Conservation (phyloP, 1,140 invertebrate genomes). For the Ostrea edulis region DNA sequence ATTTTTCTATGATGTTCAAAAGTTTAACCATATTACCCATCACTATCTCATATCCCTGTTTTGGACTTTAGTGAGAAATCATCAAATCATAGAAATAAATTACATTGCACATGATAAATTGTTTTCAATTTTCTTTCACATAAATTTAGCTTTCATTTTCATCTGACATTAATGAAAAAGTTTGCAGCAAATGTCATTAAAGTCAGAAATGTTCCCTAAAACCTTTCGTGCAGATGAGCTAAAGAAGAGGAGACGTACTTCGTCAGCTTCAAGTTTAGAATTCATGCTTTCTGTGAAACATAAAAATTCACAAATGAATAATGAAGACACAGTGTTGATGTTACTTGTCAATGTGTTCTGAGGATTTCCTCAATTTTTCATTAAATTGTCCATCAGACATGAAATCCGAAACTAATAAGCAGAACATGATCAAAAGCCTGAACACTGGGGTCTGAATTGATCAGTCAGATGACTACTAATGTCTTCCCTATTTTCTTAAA, state of each 20-base stretch:
- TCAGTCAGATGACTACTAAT: background rate
- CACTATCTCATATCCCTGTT: no score
- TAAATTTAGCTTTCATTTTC: no score
- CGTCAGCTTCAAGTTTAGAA: background rate
- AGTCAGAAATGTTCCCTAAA: no score
- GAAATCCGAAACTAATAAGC: conserved; percentile 5
- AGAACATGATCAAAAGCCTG: background rate
- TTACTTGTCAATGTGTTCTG: background rate
- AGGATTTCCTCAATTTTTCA: conserved; percentile 24
- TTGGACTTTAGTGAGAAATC: no score
- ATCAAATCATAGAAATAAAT: no score
- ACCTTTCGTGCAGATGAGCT: background rate
- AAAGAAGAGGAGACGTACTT: background rate
- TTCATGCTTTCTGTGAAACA: conserved; percentile 12
- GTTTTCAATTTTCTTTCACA: no score
- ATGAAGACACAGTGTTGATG: conserved; percentile 24
- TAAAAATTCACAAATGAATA: background rate
- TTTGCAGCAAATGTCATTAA: no score
- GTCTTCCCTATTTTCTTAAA: conserved; percentile 7
- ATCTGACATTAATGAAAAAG: no score
- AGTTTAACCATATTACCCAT: no score
- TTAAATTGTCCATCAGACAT: conserved; percentile 28
- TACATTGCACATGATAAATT: no score
- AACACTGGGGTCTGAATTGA: background rate
- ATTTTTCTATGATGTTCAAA: no score